Evolutionary conservation across 2,113 vertebrate genomes (phyloP).

Genomic region (Isurus oxyrinchus): DNA sequence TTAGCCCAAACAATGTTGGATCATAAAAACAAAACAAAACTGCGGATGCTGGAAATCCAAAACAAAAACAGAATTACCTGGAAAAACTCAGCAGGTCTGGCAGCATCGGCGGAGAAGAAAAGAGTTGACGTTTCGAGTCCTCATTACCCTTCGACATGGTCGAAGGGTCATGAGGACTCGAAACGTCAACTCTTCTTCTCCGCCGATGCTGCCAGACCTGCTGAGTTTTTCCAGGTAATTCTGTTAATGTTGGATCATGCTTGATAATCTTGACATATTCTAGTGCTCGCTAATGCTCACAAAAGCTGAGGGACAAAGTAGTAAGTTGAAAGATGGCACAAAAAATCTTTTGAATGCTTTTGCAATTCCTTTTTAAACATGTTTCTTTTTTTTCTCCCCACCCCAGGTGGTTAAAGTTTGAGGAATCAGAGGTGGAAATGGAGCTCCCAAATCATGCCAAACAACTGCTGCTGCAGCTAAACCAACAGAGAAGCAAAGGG

Average conservation of each 20-base stretch:
- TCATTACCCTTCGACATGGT: too few species aligned
- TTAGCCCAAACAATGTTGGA: not conserved
- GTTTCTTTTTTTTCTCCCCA: not conserved
- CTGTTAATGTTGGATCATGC: not conserved
- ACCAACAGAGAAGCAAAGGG: conserved; percentile 97
- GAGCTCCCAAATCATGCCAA: conserved; percentile 99
- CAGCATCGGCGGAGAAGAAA: too few species aligned
- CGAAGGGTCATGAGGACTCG: too few species aligned
- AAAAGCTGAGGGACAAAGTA: not conserved
- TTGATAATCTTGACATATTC: not conserved
- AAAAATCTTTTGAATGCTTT: not conserved
- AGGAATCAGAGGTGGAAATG: conserved; percentile 88
- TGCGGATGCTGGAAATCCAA: too few species aligned
- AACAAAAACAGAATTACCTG: too few species aligned
- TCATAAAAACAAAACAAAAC: too few species aligned
- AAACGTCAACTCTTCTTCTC: too few species aligned
- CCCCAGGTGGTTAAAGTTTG: conserved; percentile 34
- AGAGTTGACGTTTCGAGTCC: too few species aligned
- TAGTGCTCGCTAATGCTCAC: too few species aligned
- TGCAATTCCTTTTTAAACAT: not conserved
- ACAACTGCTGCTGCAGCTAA: conserved; percentile 98
- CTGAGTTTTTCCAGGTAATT: too few species aligned
- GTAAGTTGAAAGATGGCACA: not conserved
- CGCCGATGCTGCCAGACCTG: too few species aligned
- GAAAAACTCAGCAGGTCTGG: too few species aligned